Conservation (phyloP, 2,113 vertebrate genomes). For the Ctenomys sociabilis region DNA sequence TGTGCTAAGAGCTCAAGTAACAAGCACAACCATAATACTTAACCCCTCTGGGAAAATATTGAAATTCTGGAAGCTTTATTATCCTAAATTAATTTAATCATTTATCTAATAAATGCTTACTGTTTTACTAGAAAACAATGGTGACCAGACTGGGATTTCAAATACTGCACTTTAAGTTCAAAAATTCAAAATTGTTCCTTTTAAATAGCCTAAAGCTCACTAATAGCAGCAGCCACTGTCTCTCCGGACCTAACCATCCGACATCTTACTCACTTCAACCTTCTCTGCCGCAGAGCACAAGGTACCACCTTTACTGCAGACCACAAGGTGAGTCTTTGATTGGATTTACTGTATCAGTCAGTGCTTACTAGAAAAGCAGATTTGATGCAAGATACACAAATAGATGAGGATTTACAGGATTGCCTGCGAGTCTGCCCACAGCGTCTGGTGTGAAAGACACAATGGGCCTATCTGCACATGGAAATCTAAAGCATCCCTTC, state of each 20-base stretch:
- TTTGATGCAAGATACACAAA: not conserved
- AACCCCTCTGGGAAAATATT: not conserved
- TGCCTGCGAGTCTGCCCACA: not conserved
- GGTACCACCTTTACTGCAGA: not conserved
- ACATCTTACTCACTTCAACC: not conserved
- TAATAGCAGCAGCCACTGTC: not conserved
- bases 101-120: not conserved
- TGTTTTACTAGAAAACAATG: not conserved
- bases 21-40: not conserved
- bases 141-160: not conserved
- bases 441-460: not conserved
- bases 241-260: not conserved
- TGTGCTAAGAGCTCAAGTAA: not conserved
- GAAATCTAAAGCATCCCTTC: not conserved
- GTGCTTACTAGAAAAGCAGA: not conserved
- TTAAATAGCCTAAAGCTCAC: not conserved
- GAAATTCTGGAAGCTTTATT: not conserved
- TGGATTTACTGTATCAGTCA: not conserved
- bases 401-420: not conserved
- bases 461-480: not conserved
- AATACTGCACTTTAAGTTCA: not conserved
- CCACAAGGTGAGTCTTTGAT: not conserved
- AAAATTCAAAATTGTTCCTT: not conserved
- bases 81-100: not conserved
- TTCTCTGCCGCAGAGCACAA: fast-evolving